Conservation (phyloP, 2,113 vertebrate species). For the Elachura formosa region DNA sequence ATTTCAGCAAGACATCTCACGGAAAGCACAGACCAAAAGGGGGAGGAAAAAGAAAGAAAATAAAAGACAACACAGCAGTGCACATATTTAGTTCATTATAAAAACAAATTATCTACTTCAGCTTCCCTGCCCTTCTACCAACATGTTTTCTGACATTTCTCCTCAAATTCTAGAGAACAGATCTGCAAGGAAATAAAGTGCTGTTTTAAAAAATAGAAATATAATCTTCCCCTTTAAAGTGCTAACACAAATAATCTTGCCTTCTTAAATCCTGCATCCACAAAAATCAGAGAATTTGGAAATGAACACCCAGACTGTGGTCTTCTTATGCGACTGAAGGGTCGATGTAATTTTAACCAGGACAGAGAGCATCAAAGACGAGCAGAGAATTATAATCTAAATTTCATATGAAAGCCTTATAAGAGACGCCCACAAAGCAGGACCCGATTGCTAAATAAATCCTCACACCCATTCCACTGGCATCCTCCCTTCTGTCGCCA, state of each 20-base stretch:
- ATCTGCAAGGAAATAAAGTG: neutral
- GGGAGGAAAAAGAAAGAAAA: neutral
- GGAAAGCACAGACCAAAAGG: neutral
- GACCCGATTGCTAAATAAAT: conserved; percentile 24
- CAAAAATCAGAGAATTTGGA: neutral
- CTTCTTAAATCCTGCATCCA: neutral
- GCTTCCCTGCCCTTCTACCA: neutral
- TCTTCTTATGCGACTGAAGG: neutral
- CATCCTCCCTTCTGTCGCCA: neutral
- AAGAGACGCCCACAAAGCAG: conserved; percentile 23
- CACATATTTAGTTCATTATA: neutral
- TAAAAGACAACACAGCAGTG: conserved; percentile 1
- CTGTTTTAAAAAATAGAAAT: neutral
- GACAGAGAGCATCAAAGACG: conserved; percentile 6
- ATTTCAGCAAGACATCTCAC: conserved; percentile 16
- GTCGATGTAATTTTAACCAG: neutral
- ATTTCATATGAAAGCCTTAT: conserved; percentile 8
- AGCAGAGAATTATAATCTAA: neutral
- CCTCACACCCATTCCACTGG: neutral
- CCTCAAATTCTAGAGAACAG: neutral
- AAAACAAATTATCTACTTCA: neutral
- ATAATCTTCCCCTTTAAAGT: neutral
- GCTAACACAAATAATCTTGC: neutral
- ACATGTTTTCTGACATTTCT: neutral
- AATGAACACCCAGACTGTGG: neutral